These are phyloP conservation scores for Bucco capensis DNA, from an alignment of 2,113 vertebrate species.

Conservation along the genomic window DNA sequence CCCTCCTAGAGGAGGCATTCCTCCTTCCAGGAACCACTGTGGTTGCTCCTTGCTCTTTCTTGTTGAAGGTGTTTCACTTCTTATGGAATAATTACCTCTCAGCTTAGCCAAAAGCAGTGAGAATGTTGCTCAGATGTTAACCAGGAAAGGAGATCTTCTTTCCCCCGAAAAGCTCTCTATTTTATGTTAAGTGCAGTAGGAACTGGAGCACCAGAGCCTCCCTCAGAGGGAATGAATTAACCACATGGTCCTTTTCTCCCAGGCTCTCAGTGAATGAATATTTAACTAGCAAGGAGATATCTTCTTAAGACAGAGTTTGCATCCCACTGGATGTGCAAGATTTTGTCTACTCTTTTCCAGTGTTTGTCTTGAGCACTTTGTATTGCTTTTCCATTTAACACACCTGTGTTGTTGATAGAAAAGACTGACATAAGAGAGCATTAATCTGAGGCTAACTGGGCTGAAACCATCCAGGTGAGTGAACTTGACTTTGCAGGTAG, in stretches of 20 bases:
- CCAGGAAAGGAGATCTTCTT: neutral
- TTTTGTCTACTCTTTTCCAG: neutral
- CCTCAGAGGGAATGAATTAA: neutral
- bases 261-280: neutral
- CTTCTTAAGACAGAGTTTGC: neutral
- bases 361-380: neutral
- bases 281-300: neutral
- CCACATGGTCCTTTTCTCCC: neutral
- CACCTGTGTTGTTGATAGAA: neutral
- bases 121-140: neutral
- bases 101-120: neutral
- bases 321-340: neutral
- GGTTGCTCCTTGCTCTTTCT: neutral
- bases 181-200: neutral
- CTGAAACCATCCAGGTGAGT: neutral
- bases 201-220: neutral
- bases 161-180: neutral
- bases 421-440: neutral
- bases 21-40: neutral
- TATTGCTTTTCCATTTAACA: neutral
- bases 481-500: conserved; percentile 21
- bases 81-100: neutral
- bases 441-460: neutral
- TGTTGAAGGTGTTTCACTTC: neutral
- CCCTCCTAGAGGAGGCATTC: neutral